These are phyloP conservation scores for Bolinopsis microptera DNA, from an alignment of 37 sponge, comb jelly and placozoan species.

Conservation along the genomic window DNA sequence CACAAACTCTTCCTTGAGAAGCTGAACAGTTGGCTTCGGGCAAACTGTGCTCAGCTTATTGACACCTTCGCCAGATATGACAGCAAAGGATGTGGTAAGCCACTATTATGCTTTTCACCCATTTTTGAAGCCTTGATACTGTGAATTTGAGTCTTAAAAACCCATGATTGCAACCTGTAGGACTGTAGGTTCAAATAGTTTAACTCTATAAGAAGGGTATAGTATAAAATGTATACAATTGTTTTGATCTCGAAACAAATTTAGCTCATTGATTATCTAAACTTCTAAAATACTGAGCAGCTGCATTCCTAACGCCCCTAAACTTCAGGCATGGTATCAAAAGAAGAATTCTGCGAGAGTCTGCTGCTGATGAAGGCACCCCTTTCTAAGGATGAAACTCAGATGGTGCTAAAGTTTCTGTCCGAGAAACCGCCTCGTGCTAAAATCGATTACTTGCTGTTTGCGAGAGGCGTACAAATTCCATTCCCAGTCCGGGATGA, in stretches of 20 bases:
- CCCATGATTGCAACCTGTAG: too few species aligned
- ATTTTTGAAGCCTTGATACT: background rate
- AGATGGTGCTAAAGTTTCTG: background rate
- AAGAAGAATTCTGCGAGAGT: background rate
- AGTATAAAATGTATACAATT: too few species aligned
- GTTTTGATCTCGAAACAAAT: too few species aligned
- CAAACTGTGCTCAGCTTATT: constrained; percentile 53
- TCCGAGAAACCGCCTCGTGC: constrained; percentile 14
- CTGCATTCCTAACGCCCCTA: too few species aligned
- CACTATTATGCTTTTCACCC: background rate
- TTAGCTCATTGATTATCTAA: too few species aligned
- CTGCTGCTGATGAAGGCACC: constrained; percentile 18
- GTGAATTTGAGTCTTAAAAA: too few species aligned
- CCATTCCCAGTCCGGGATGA: background rate
- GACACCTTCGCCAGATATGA: background rate
- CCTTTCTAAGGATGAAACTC: background rate
- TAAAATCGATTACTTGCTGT: constrained; percentile 27
- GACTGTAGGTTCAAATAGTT: too few species aligned
- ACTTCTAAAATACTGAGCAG: too few species aligned
- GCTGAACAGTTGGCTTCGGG: constrained; percentile 43
- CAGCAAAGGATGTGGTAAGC: constrained; percentile 16
- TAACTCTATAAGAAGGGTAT: too few species aligned
- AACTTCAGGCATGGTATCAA: background rate
- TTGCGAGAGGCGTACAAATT: constrained; percentile 26
- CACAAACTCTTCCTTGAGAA: constrained; percentile 45